A percentile compares a stretch with the other conserved stretches of the same genome.
Evolutionary conservation across 1,140 invertebrate species (phyloP).

Genomic region (Heliconius himera): DNA sequence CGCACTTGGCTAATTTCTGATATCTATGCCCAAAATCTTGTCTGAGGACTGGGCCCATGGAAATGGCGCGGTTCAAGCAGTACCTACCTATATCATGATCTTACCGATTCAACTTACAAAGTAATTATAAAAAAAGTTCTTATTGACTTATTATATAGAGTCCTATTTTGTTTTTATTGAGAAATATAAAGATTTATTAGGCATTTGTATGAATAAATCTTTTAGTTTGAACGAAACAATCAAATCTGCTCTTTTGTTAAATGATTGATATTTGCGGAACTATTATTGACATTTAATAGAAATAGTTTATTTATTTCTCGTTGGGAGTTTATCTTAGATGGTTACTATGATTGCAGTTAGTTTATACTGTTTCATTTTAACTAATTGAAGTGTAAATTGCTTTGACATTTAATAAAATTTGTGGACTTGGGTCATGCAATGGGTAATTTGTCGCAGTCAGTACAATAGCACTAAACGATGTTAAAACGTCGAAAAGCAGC

Average conservation of each 20-base stretch:
- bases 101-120: too few species aligned
- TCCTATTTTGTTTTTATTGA: too few species aligned
- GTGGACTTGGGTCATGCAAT: constrained; percentile 15
- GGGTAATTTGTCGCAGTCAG: background rate
- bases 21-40: too few species aligned
- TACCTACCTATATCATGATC: too few species aligned
- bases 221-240: background rate
- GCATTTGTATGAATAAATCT: background rate
- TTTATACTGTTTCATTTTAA: constrained; percentile 14
- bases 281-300: constrained; percentile 12
- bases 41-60: too few species aligned
- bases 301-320: background rate
- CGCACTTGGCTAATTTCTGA: too few species aligned
- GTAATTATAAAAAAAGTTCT: too few species aligned
- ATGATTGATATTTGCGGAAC: constrained; percentile 10
- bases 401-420: constrained; percentile 24
- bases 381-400: constrained; percentile 32
- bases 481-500: background rate
- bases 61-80: too few species aligned
- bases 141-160: too few species aligned
- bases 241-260: background rate
- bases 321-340: background rate
- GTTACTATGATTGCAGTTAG: constrained; percentile 8
- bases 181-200: background rate
- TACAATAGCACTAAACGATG: background rate